phyloP scores from a whole-genome alignment of 2,797 vertebrate species.

The Gorsachius magnificus region DNA sequence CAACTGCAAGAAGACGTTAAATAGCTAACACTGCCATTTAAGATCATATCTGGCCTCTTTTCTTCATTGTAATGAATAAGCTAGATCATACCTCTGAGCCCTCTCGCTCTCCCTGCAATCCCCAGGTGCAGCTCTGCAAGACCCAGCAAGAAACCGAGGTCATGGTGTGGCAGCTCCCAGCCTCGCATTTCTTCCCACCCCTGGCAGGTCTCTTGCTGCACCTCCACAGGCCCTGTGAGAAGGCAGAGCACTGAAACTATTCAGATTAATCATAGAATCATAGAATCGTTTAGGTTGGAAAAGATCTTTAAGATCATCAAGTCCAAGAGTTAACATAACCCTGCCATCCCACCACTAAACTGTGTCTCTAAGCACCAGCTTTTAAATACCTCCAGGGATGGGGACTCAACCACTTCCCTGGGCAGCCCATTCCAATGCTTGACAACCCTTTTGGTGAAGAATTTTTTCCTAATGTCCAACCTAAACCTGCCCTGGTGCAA shows the following conservation, averaged over 20 bases:
- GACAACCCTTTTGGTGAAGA: too few species aligned
- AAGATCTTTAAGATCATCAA: neutral
- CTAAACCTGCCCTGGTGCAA: too few species aligned
- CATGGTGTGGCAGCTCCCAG: rapidly evolving
- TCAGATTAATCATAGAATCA: too few species aligned
- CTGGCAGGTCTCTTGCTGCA: neutral
- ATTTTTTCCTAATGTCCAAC: too few species aligned
- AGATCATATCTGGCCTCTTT: neutral
- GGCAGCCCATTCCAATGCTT: too few species aligned
- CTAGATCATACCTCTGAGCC: neutral
- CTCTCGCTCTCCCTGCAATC: neutral
- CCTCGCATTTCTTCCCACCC: rapidly evolving
- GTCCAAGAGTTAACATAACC: too few species aligned
- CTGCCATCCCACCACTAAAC: too few species aligned
- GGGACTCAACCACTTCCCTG: too few species aligned
- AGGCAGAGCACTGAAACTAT: neutral
- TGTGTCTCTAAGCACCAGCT: too few species aligned
- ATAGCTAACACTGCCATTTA: neutral
- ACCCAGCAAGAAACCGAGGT: neutral
- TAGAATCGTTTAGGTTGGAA: neutral
- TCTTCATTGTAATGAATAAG: rapidly evolving
- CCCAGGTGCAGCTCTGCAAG: neutral
- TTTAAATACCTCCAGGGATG: too few species aligned
- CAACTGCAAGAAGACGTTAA: neutral
- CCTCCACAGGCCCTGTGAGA: neutral